Percentiles rank a stretch among this genome's conserved stretches.
Conservation (phyloP, 1,140 invertebrate genomes). For the Orchestia grillus region DNA sequence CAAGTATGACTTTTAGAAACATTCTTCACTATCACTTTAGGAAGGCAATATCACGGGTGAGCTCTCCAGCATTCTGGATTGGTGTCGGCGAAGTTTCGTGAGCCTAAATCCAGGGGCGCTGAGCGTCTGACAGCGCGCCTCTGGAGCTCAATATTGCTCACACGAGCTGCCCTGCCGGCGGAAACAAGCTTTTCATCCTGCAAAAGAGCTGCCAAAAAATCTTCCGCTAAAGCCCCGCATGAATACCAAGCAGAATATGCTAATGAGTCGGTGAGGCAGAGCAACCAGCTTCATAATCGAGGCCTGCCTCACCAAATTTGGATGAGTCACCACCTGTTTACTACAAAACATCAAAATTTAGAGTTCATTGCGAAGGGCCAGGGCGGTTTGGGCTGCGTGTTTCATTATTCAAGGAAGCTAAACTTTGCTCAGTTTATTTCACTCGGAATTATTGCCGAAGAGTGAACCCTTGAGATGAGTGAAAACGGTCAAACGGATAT, state of each 20-base stretch:
- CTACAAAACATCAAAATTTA: background rate
- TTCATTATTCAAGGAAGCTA: too few species aligned
- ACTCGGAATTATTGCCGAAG: too few species aligned
- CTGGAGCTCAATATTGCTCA: background rate
- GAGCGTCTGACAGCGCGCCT: background rate
- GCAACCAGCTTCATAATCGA: background rate
- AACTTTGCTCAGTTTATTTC: too few species aligned
- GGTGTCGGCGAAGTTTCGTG: background rate
- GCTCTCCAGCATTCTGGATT: background rate
- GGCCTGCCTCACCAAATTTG: background rate
- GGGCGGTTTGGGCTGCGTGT: background rate
- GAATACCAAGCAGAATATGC: background rate
- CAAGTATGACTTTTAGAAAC: background rate
- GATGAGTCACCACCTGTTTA: background rate
- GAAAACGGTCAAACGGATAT: too few species aligned
- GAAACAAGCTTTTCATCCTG: background rate
- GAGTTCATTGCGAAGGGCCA: background rate
- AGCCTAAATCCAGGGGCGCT: background rate
- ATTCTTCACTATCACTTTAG: background rate
- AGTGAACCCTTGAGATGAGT: too few species aligned
- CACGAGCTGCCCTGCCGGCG: background rate
- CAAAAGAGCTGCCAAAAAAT: background rate
- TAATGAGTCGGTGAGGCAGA: background rate
- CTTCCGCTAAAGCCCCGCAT: background rate
- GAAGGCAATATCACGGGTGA: background rate